Base-by-base conservation (phyloP, 2,888 invertebrate species). In the Ectobius pallidus region DNA sequence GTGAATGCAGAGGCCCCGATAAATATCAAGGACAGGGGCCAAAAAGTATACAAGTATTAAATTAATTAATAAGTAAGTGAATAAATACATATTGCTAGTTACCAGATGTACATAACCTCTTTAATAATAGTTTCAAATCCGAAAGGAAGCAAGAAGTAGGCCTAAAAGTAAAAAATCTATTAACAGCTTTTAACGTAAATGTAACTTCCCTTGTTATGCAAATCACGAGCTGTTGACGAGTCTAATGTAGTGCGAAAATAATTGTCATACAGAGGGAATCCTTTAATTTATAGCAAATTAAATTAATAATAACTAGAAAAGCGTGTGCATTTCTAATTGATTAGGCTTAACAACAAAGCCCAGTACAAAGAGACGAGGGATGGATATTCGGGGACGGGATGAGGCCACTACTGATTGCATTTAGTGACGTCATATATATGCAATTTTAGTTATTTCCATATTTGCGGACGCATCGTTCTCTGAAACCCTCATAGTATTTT, bases 201-300 rank as follows among this genome's bases (percentile, higher is more conserved):
- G 2, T 62, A 62, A 62, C 39, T 7, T 52, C 14, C 52, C 7
- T 14, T 11, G 20, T 25, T 52, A 52, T 52, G 6, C 4, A 27
- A 16, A 9, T 52, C 58, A 16, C n/a, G 27, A 58, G 20, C 52
- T 27, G 46, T 25, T 49, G 71, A 71, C 71, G 49, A 63, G 52
- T 65, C 63, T 71, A 63, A 71, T 52, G 52, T 65, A 49, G 32
- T 32, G 49, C 34, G 63, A 52, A 71, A 65, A 71, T 71, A 71
- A 71, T 63, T 34, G 34, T 11, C 4, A 27, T 27, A 65, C 6
- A 30, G 32, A 65, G 65, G 3, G 27, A 11, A 18, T 4, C 6
- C 25, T 27, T 65, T 6, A 46, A 65, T 65, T 65, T 65, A 65
- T 46, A 44, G 27, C 25, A 44, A 65, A 65, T 65, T 46, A 65